Evolutionary conservation across 2,113 vertebrate species (phyloP).

Genomic region (Rhadina sibilatrix): DNA sequence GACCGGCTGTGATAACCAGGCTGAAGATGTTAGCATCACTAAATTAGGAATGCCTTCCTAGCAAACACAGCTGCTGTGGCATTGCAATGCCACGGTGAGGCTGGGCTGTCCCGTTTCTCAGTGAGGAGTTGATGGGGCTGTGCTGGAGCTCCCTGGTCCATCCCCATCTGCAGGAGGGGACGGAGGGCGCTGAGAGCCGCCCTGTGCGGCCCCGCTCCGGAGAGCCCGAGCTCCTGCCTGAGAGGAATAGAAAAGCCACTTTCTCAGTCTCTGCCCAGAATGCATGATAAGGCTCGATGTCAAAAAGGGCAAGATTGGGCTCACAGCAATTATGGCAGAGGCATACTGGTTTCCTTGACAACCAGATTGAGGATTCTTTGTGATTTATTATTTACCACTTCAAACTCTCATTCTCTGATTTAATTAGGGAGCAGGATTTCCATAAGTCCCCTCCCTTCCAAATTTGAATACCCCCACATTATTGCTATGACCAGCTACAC

Average conservation of each 20-base stretch:
- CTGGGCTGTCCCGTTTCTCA: constrained; percentile 53
- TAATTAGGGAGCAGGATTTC: constrained; percentile 78
- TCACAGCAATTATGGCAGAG: constrained; percentile 81
- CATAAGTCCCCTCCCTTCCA: constrained; percentile 50
- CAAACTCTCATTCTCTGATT: constrained; percentile 78
- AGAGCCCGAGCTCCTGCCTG: constrained; percentile 66
- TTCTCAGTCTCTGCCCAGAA: constrained; percentile 82
- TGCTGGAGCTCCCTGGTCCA: constrained; percentile 32
- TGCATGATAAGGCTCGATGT: constrained; percentile 80
- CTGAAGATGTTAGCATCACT: background rate
- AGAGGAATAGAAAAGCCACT: constrained; percentile 76
- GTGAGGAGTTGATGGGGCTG: constrained; percentile 62
- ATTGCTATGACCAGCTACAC: constrained; percentile 8
- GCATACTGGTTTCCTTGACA: constrained; percentile 86
- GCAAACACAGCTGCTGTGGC: constrained; percentile 16
- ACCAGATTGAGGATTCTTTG: constrained; percentile 83
- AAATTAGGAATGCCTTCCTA: background rate
- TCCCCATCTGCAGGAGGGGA: constrained; percentile 52
- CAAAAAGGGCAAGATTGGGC: constrained; percentile 80
- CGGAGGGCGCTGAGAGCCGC: constrained; percentile 55
- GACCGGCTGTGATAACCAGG: background rate
- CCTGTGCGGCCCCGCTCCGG: constrained; percentile 60
- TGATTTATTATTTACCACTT: constrained; percentile 85
- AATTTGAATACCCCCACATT: constrained; percentile 29
- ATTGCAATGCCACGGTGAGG: constrained; percentile 12